Base-by-base conservation (phyloP, 2,888 invertebrate genomes). In the Mechanitis messenoides region DNA sequence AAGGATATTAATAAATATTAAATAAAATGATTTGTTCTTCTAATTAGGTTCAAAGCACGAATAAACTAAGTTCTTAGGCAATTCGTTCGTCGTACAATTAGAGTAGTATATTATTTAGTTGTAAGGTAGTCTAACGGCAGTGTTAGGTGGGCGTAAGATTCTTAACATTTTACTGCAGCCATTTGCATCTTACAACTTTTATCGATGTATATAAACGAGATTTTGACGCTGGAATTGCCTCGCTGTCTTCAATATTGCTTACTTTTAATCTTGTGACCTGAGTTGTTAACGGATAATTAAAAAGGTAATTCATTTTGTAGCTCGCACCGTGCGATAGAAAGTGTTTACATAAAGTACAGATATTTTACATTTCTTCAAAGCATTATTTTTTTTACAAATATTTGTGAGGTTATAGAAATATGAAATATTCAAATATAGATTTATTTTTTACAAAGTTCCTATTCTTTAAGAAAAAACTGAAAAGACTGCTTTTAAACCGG, bases 151-250 rank as follows among this genome's bases (percentile, higher is more conserved):
- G 87, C 78, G 83, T 80, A 75, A 79, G 80, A 85, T 85, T 87
- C 83, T 83, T 83, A 83, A 81, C 85, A 85, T 85, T 85, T 85
- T 83, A 84, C 83, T 85, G 81, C 77, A 69, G 73, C 79, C 77
- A 88, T 89, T 88, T 86, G 83, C 88, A 89, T 89, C 87, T 88
- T 84, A 88, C 87, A 86, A 84, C 84, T 85, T 88, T 84, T 86
- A 87, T 85, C 84, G 83, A 76, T 82, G 85, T 84, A 64, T 78
- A 76, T 81, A 83, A 85, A 84, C 81, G 80, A 83, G 83, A 79
- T 76, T 79, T 75, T 76, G 73, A 76, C 76, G 76, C 77, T 79
- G 77, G 77, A 81, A 78, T 74, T 77, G 76, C 73, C 74, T 74
- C 77, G 72, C 74, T 75, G 72, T 75, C 75, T 75, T 73, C 74